phyloP scores from a whole-genome alignment of 2,113 vertebrate species.

The Rhombomys opimus region DNA sequence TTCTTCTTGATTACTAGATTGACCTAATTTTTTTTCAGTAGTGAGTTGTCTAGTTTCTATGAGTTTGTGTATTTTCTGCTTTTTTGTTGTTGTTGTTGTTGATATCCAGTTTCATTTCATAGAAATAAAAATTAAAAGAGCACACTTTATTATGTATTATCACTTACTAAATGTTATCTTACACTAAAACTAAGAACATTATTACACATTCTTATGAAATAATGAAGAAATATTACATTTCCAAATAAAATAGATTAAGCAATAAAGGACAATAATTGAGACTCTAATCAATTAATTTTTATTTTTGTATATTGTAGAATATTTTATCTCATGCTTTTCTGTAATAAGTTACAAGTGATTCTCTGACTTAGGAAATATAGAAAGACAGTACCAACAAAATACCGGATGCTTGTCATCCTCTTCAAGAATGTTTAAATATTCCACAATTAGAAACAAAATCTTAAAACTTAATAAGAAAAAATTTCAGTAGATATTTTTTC shows the following conservation, averaged over 20 bases:
- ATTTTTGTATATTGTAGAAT: neutral
- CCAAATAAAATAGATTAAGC: neutral
- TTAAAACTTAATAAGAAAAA: neutral
- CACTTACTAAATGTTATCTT: no score
- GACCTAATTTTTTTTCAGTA: no score
- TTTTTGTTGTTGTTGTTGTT: no score
- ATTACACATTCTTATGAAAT: neutral
- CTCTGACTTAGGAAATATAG: neutral
- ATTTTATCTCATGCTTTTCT: neutral
- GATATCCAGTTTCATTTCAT: no score
- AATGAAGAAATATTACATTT: neutral
- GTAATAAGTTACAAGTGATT: neutral
- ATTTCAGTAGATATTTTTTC: neutral
- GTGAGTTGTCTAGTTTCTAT: no score
- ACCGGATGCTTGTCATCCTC: neutral
- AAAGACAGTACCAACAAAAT: neutral
- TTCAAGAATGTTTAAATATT: neutral
- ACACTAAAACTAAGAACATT: neutral
- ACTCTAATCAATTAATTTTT: neutral
- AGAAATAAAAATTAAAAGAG: neutral
- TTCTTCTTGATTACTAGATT: no score
- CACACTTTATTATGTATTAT: neutral
- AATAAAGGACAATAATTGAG: neutral
- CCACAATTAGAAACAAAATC: neutral
- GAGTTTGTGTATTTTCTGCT: no score